Evolutionary conservation across 2,888 invertebrate genomes (phyloP).

Genomic region (Drosophila maculinotata): DNA sequence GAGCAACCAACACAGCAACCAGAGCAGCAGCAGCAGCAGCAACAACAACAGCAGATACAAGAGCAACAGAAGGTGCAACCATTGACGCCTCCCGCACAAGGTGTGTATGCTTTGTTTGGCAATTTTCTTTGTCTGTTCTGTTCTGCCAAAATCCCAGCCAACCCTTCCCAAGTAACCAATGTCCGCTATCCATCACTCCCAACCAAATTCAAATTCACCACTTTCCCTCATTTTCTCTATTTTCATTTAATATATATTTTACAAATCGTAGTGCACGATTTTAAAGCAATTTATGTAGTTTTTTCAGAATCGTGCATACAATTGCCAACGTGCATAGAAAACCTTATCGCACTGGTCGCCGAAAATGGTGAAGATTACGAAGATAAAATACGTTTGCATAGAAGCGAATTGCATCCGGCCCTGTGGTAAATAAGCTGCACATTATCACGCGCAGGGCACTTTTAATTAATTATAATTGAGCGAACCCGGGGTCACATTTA

Average conservation of each 20-base stretch:
- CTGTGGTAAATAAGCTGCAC: conserved; percentile 84
- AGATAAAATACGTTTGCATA: conserved; percentile 87
- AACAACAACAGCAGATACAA: conserved; percentile 26
- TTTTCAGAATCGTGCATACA: conserved; percentile 85
- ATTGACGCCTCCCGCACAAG: conserved; percentile 60
- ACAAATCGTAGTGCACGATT: conserved; percentile 80
- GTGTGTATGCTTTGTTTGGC: conserved; percentile 59
- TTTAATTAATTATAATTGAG: not conserved
- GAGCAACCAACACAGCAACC: conserved; percentile 39
- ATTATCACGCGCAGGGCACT: conserved; percentile 48
- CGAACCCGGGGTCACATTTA: not conserved
- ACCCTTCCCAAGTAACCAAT: conserved; percentile 13
- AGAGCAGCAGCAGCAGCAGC: conserved; percentile 24
- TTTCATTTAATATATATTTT: conserved; percentile 52
- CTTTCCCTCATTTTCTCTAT: conserved; percentile 36
- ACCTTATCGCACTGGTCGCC: conserved; percentile 87
- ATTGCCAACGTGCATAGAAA: conserved; percentile 86
- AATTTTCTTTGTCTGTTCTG: conserved; percentile 44
- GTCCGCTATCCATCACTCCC: not conserved
- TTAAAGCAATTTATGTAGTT: conserved; percentile 85
- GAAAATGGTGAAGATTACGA: conserved; percentile 89
- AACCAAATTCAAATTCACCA: conserved; percentile 3
- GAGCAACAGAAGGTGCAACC: conserved; percentile 14
- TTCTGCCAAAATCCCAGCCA: conserved; percentile 32
- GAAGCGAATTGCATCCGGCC: conserved; percentile 85